A percentile compares a stretch with the other conserved stretches of the same genome.
Evolutionary conservation across 2,113 vertebrate species (phyloP).

Genomic region (Motacilla tschutschensis): DNA sequence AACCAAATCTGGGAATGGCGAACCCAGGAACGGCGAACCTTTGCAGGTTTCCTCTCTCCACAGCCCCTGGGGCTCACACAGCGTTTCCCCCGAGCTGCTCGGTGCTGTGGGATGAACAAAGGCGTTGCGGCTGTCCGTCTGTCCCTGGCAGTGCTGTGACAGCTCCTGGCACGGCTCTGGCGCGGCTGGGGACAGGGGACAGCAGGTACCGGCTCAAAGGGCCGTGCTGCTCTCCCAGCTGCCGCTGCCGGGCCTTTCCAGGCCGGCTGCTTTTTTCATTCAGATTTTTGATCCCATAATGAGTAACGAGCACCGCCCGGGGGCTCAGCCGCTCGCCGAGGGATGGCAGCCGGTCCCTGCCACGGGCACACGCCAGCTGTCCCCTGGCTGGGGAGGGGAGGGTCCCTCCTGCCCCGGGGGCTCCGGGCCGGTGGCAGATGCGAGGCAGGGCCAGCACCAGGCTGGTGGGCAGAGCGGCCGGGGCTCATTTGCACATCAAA

Average conservation of each 20-base stretch:
- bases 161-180: background rate
- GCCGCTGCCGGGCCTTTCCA: background rate
- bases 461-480: background rate
- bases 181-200: background rate
- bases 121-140: rapidly evolving
- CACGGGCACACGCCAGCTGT: slow-evolving; percentile 44
- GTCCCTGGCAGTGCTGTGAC: background rate
- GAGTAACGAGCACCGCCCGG: slow-evolving; percentile 40
- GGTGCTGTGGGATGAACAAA: rapidly evolving
- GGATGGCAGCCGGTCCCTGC: background rate
- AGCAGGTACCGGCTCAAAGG: background rate
- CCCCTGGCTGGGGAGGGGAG: background rate
- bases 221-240: slow-evolving; percentile 32
- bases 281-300: background rate
- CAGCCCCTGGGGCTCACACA: background rate
- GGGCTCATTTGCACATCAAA: slow-evolving; percentile 52
- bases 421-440: slow-evolving; percentile 27
- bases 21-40: background rate
- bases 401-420: background rate
- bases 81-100: background rate
- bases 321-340: background rate
- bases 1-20: rapidly evolving
- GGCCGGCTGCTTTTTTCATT: background rate
- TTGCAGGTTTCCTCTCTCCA: background rate
- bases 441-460: background rate